Evolutionary conservation across 1,140 invertebrate species (phyloP).

Genomic region (Drosophila subpulchrella): DNA sequence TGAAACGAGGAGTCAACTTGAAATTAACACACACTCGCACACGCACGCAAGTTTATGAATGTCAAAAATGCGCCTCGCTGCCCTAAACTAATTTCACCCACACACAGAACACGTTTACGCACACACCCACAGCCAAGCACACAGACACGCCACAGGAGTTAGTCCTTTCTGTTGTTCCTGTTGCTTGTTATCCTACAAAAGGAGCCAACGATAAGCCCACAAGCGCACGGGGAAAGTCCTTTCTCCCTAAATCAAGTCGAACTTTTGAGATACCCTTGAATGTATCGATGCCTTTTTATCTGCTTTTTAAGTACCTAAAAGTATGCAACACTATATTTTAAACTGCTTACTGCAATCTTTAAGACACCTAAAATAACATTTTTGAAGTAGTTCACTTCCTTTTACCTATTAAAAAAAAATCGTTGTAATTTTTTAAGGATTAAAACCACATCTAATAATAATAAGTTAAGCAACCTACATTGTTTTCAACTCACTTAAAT

Average conservation of each 20-base stretch:
- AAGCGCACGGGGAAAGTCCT: too few relatives aligned
- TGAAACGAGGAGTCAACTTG: conserved; percentile 63
- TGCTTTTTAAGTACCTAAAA: too few relatives aligned
- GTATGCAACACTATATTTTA: too few relatives aligned
- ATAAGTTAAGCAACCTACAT: too few relatives aligned
- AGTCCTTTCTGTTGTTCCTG: conserved; percentile 32
- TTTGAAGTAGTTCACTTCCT: too few relatives aligned
- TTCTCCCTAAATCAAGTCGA: neutral
- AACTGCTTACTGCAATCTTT: too few relatives aligned
- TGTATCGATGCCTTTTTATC: too few relatives aligned
- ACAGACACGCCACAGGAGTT: conserved; percentile 31
- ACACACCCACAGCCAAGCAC: conserved; percentile 6
- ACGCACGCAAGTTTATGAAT: conserved; percentile 72
- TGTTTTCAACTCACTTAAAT: too few relatives aligned
- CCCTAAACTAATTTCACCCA: conserved; percentile 72
- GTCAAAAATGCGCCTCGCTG: conserved; percentile 71
- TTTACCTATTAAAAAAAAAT: too few relatives aligned
- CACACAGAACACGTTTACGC: conserved; percentile 30
- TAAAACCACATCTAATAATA: too few relatives aligned
- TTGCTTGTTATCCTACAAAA: conserved; percentile 28
- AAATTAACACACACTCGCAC: conserved; percentile 63
- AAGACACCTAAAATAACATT: too few relatives aligned
- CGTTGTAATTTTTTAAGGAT: too few relatives aligned
- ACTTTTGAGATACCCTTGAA: neutral
- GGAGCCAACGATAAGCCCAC: conserved; percentile 1